A percentile compares a stretch with the other conserved stretches of the same genome.
Conservation (phyloP, 2,888 invertebrate species). For the Petrolisthes cinctipes region DNA sequence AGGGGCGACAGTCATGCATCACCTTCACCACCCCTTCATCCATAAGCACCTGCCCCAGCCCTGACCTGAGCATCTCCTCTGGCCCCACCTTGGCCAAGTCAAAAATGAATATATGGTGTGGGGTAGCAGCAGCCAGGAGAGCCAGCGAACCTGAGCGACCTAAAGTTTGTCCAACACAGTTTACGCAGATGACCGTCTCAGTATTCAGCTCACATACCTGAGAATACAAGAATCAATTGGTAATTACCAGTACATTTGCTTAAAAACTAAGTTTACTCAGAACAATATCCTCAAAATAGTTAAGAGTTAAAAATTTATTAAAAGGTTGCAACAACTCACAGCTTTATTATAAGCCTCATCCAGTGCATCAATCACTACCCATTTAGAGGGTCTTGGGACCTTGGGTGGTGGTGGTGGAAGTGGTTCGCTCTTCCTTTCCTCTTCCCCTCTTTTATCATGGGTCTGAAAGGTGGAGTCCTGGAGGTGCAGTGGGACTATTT, state of each 20-base stretch:
- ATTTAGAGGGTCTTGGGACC: conserved; percentile 49
- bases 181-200: conserved; percentile 39
- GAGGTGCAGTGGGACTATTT: conserved; percentile 44
- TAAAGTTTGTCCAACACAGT: conserved; percentile 35
- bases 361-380: conserved; percentile 50
- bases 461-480: background rate
- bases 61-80: conserved; percentile 2
- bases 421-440: conserved; percentile 1
- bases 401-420: conserved; percentile 35
- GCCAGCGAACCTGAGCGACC: conserved; percentile 52
- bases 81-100: conserved; percentile 54
- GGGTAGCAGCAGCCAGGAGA: conserved; percentile 47
- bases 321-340: conserved; percentile 26
- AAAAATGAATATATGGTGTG: conserved; percentile 49
- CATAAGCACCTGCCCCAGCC: conserved; percentile 34
- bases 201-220: background rate
- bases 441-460: background rate
- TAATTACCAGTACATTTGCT: too few species aligned
- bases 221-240: too few species aligned
- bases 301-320: too few species aligned
- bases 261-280: too few species aligned
- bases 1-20: conserved; percentile 75
- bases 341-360: conserved; percentile 49
- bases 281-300: background rate
- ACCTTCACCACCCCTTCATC: conserved; percentile 74